Evolutionary conservation across 1,140 invertebrate genomes (phyloP).

Genomic region (Streblospio benedicti): DNA sequence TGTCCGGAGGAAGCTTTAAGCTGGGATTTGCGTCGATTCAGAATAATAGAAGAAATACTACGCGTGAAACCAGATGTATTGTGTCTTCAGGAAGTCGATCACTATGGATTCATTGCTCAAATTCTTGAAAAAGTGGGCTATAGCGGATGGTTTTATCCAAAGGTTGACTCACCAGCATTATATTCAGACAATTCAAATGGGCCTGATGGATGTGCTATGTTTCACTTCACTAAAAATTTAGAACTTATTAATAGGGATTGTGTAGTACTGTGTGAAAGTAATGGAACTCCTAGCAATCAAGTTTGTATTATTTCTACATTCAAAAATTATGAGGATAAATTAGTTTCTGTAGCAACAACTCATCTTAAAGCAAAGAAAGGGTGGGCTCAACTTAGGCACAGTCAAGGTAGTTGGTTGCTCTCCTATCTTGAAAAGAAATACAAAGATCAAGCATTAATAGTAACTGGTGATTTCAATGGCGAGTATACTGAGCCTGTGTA

Average conservation of each 20-base stretch:
- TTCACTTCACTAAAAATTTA: conserved; percentile 59
- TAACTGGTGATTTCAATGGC: conserved; percentile 73
- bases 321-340: conserved; percentile 44
- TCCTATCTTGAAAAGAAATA: conserved; percentile 51
- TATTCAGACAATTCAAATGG: conserved; percentile 52
- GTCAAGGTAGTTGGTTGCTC: conserved; percentile 66
- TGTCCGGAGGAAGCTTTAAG: conserved; percentile 63
- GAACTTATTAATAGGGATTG: conserved; percentile 55
- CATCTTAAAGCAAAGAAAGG: conserved; percentile 67
- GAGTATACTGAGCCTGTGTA: conserved; percentile 67
- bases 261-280: conserved; percentile 58
- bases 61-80: conserved; percentile 62
- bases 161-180: conserved; percentile 70
- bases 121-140: conserved; percentile 59
- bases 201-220: conserved; percentile 72
- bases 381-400: conserved; percentile 52
- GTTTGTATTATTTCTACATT: conserved; percentile 58
- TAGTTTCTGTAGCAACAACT: conserved; percentile 63
- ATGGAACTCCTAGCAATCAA: conserved; percentile 62
- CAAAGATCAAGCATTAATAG: conserved; percentile 52
- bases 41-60: conserved; percentile 65
- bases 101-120: conserved; percentile 61
- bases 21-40: conserved; percentile 59
- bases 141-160: conserved; percentile 63
- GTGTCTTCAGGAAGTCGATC: conserved; percentile 71